Evolutionary conservation across 2,797 vertebrate species (phyloP).

Genomic region (Lateolabrax maculatus): DNA sequence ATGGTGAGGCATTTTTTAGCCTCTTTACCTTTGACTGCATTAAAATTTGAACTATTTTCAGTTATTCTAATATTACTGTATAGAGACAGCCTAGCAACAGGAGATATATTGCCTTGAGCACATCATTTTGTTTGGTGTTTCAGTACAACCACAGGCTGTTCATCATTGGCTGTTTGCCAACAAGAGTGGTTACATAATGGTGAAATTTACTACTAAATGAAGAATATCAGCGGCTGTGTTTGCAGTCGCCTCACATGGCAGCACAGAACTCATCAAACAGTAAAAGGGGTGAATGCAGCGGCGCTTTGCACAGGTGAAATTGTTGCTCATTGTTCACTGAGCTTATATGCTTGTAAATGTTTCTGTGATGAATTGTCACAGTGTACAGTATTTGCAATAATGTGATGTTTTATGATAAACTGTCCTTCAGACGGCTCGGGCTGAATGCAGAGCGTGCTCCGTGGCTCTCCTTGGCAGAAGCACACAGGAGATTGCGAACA

Average conservation of each 20-base stretch:
- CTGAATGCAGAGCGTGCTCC: not conserved
- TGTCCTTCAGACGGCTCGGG: constrained; percentile 34
- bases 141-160: constrained; percentile 14
- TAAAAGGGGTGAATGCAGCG: not conserved
- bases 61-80: not conserved
- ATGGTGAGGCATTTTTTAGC: not conserved
- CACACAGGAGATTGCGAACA: constrained; percentile 51
- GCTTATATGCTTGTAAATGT: constrained; percentile 46
- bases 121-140: not conserved
- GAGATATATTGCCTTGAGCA: not conserved
- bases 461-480: constrained; percentile 46
- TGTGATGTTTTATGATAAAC: constrained; percentile 47
- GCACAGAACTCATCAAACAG: not conserved
- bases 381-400: constrained; percentile 42
- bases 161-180: constrained; percentile 30
- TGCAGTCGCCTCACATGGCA: constrained; percentile 8
- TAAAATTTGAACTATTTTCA: not conserved
- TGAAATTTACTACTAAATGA: constrained; percentile 10
- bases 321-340: constrained; percentile 21
- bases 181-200: constrained; percentile 3
- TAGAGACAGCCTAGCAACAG: constrained; percentile 2
- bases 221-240: not conserved
- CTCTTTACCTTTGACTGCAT: not conserved
- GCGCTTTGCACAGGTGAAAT: not conserved
- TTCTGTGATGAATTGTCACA: constrained; percentile 24